Evolutionary conservation across 2,888 invertebrate genomes (phyloP).

Genomic region (Trichopria drosophilae): DNA sequence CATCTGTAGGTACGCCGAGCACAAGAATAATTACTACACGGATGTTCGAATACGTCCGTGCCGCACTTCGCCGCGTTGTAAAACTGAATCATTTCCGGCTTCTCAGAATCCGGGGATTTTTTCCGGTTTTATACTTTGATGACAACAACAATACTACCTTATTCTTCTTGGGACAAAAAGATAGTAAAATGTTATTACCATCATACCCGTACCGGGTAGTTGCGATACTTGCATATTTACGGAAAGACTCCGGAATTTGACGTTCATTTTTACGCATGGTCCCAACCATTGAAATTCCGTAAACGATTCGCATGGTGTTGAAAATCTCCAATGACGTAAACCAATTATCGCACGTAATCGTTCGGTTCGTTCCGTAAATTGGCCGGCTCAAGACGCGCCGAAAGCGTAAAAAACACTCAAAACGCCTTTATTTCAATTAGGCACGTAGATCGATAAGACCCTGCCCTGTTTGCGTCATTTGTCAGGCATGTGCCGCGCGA

Average conservation of each 20-base stretch:
- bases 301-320: no score
- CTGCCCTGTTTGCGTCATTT: no score
- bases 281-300: no score
- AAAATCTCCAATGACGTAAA: no score
- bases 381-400: no score
- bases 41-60: neutral
- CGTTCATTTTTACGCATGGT: slow-evolving; percentile 16
- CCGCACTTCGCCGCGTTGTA: neutral
- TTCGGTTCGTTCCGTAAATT: no score
- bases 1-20: neutral
- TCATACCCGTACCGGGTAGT: neutral
- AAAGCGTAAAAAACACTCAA: no score
- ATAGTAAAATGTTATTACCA: slow-evolving; percentile 7
- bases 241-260: slow-evolving; percentile 6
- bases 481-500: no score
- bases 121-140: slow-evolving; percentile 3
- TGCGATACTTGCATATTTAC: neutral
- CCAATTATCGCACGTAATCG: no score
- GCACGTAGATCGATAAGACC: no score
- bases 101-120: neutral
- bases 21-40: neutral
- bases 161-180: slow-evolving; percentile 12
- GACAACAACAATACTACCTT: slow-evolving; percentile 11
- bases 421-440: no score
- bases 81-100: slow-evolving; percentile 1